Evolutionary conservation across 2,888 invertebrate species (phyloP).

Genomic region (Nasonia oneida): DNA sequence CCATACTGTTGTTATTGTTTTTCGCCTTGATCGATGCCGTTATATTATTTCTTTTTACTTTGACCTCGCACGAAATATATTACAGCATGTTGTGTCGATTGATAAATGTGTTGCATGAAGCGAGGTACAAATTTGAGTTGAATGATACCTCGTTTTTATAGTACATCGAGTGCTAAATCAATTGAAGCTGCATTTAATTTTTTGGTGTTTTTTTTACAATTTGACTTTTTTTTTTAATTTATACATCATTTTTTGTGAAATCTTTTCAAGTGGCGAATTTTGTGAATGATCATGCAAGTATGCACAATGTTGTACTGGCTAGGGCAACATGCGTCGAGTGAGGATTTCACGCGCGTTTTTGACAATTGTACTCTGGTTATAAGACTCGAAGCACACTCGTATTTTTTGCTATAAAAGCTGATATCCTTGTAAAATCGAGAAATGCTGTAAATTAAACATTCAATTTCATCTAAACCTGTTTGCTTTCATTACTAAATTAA

Average conservation of each 20-base stretch:
- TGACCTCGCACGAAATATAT: neutral
- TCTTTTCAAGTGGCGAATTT: conserved; percentile 20
- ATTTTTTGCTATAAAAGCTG: conserved; percentile 24
- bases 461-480: conserved; percentile 21
- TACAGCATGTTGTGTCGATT: conserved; percentile 16
- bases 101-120: conserved; percentile 12
- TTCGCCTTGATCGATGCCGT: neutral
- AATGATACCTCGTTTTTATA: conserved; percentile 26
- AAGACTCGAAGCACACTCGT: conserved; percentile 43
- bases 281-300: conserved; percentile 34
- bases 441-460: conserved; percentile 55
- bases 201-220: conserved; percentile 43
- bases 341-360: conserved; percentile 24
- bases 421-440: conserved; percentile 39
- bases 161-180: conserved; percentile 49
- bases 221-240: conserved; percentile 25
- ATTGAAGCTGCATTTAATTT: conserved; percentile 37
- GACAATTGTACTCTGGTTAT: conserved; percentile 36
- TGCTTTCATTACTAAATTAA: neutral
- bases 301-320: neutral
- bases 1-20: neutral
- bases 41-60: conserved; percentile 25
- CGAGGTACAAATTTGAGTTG: neutral
- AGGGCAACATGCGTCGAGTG: conserved; percentile 1
- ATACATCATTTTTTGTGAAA: conserved; percentile 15